phyloP scores from a whole-genome alignment of 2,888 invertebrate species.

The Dendrolimus pini region DNA sequence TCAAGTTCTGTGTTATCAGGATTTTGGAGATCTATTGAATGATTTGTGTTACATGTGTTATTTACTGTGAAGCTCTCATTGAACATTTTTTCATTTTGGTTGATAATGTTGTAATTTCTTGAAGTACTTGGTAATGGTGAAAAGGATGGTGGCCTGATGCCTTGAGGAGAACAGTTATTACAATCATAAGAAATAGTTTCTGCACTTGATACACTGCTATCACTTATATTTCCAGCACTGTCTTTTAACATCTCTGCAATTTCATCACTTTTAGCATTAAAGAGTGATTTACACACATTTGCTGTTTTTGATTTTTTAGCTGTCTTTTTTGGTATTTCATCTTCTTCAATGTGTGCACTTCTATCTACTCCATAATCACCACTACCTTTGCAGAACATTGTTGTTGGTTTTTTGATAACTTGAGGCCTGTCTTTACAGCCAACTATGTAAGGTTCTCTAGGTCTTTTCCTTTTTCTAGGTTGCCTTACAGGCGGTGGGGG shows the following conservation, averaged over 20 bases:
- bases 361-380: too few relatives aligned
- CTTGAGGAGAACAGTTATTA: constrained; percentile 5
- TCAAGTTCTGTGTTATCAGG: not conserved
- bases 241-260: not conserved
- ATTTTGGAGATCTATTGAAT: too few relatives aligned
- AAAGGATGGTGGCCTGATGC: constrained; percentile 18
- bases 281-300: constrained; percentile 23
- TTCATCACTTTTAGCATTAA: constrained; percentile 26
- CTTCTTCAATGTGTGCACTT: not conserved
- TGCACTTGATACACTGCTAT: constrained; percentile 16
- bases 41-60: not conserved
- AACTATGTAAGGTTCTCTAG: too few relatives aligned
- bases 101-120: constrained; percentile 27
- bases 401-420: too few relatives aligned
- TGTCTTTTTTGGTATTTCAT: not conserved
- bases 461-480: not conserved
- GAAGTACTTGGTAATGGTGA: constrained; percentile 47
- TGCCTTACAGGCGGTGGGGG: not conserved
- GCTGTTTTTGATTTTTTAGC: not conserved
- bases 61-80: constrained; percentile 24
- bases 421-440: too few relatives aligned
- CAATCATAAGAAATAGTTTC: constrained; percentile 14
- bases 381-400: too few relatives aligned
- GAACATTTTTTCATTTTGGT: constrained; percentile 35
- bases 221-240: constrained; percentile 9